Percentiles rank a stretch among this genome's conserved stretches.
phyloP scores from a whole-genome alignment of 2,113 vertebrate species.

The Ctenodactylus gundi region DNA sequence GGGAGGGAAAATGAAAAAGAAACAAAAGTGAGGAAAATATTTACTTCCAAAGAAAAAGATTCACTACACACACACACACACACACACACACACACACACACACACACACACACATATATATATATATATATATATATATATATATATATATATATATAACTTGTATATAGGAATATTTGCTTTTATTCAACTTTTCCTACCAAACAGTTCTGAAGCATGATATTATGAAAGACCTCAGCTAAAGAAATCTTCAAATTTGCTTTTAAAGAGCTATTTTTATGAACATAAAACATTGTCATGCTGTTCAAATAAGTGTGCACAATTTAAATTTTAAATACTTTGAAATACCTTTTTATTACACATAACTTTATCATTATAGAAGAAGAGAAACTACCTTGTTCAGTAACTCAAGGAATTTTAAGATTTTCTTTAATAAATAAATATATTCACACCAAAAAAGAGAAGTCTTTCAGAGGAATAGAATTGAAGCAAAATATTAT shows the following conservation, averaged over 20 bases:
- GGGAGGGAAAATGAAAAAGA: neutral
- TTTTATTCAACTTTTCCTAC: neutral
- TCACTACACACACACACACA: too few species aligned
- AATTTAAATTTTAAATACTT: conserved; percentile 31
- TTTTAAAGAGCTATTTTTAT: neutral
- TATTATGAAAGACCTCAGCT: neutral
- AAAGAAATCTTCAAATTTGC: neutral
- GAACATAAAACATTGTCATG: neutral
- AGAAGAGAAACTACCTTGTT: neutral
- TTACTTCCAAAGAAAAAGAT: neutral
- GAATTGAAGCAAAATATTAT: neutral
- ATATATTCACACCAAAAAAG: neutral
- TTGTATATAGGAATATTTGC: neutral
- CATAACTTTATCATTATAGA: neutral
- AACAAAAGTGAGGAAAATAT: neutral
- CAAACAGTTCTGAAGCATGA: neutral
- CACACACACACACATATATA: too few species aligned
- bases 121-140: too few species aligned
- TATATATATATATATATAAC: neutral
- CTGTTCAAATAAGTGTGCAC: neutral
- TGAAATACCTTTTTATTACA: neutral
- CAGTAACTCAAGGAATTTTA: neutral
- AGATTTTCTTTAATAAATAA: neutral
- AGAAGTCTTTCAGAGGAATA: neutral
- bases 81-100: too few species aligned